A percentile compares a stretch with the other conserved stretches of the same genome.
Conservation (phyloP, 2,113 vertebrate species). For the Gymnobelideus leadbeateri region DNA sequence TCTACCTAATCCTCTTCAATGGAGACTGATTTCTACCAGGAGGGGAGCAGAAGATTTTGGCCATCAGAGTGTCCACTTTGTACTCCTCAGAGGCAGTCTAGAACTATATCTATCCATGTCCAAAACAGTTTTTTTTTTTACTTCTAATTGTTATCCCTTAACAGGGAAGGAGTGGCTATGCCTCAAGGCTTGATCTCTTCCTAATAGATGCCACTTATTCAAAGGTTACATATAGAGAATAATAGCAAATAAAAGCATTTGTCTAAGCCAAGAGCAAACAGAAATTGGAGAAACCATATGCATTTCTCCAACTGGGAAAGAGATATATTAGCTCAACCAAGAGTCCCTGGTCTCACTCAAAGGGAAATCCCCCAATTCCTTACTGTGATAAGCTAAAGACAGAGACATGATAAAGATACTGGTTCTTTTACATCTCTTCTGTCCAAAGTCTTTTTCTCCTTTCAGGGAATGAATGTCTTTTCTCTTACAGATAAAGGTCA, state of each 20-base stretch:
- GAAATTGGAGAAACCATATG: not conserved
- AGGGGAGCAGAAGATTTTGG: not conserved
- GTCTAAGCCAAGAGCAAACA: not conserved
- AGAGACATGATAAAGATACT: not conserved
- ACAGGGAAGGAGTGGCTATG: not conserved
- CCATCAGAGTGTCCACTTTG: not conserved
- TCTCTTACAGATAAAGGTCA: not conserved
- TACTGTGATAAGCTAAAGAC: not conserved
- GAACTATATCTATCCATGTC: not conserved
- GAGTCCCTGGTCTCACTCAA: not conserved
- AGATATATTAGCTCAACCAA: not conserved
- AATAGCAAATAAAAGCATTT: not conserved
- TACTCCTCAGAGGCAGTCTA: not conserved
- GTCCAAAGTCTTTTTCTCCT: not conserved
- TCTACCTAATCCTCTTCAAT: not conserved
- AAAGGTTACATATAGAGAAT: not conserved
- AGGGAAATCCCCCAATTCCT: not conserved
- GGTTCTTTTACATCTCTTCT: not conserved
- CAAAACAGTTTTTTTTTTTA: too few relatives aligned
- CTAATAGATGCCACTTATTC: not conserved
- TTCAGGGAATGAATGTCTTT: not conserved
- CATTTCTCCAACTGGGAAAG: not conserved
- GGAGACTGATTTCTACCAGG: not conserved
- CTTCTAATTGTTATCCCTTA: not conserved
- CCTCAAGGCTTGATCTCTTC: not conserved